A percentile compares a stretch with the other conserved stretches of the same genome.
phyloP scores from a whole-genome alignment of 2,113 vertebrate species.

The Hoplias malabaricus region DNA sequence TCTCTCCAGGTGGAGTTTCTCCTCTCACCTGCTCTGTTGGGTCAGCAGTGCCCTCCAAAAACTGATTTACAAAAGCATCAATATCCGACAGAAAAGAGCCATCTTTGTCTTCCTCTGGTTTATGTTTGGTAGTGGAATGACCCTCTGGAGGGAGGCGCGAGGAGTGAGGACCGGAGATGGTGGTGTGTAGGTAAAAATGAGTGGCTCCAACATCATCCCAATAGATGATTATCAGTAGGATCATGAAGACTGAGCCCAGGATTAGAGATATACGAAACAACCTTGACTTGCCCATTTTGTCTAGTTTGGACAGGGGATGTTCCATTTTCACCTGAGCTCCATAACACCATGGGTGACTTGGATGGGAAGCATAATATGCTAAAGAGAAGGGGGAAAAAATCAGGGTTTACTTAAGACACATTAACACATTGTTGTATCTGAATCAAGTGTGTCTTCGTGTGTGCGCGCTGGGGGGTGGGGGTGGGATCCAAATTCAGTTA shows the following conservation, averaged over 20 bases:
- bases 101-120: conserved; percentile 20
- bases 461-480: no score
- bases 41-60: conserved; percentile 76
- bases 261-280: conserved; percentile 87
- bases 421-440: no score
- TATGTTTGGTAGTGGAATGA: conserved; percentile 42
- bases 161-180: conserved; percentile 79
- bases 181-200: conserved; percentile 83
- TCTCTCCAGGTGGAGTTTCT: conserved; percentile 52
- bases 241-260: conserved; percentile 88
- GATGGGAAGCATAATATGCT: conserved; percentile 21
- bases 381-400: neutral
- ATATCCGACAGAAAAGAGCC: conserved; percentile 75
- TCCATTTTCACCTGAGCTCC: conserved; percentile 62
- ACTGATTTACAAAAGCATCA: conserved; percentile 85
- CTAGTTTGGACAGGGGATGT: conserved; percentile 39
- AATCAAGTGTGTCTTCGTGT: no score
- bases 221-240: conserved; percentile 94
- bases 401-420: neutral
- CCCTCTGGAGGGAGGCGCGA: conserved; percentile 59
- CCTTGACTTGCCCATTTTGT: conserved; percentile 87
- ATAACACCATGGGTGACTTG: conserved; percentile 49
- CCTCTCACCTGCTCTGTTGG: conserved; percentile 66
- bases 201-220: conserved; percentile 91
- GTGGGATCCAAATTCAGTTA: no score